Percentiles rank a stretch among this genome's conserved stretches.
Conservation (phyloP, 2,797 vertebrate species). For the Nothura maculosa region DNA sequence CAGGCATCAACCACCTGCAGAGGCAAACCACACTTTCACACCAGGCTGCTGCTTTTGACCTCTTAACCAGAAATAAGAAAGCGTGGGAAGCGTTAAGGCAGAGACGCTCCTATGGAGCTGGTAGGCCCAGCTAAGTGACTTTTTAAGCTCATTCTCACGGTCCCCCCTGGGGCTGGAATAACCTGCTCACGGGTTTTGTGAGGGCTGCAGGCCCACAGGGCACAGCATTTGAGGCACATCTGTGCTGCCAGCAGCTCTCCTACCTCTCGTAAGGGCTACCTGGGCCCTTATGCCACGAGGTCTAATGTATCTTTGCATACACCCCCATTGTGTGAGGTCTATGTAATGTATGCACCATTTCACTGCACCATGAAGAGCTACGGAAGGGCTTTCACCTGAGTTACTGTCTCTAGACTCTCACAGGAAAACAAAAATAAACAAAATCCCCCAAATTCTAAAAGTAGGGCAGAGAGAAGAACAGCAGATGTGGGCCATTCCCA, state of each 20-base stretch:
- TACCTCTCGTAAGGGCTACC: neutral
- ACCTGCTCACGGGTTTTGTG: neutral
- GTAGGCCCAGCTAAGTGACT: rapidly evolving
- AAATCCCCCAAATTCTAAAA: no score
- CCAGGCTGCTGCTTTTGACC: neutral
- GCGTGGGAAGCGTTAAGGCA: neutral
- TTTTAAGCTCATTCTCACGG: neutral
- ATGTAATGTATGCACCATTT: neutral
- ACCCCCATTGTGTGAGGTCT: no score
- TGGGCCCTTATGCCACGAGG: neutral
- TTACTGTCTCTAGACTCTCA: neutral
- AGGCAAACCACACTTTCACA: neutral
- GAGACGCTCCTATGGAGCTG: neutral
- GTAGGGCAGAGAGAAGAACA: neutral
- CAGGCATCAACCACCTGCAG: neutral
- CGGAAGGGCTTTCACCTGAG: neutral
- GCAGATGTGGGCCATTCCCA: neutral
- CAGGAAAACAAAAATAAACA: neutral
- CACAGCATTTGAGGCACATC: rapidly evolving
- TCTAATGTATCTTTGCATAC: no score
- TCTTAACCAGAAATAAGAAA: neutral
- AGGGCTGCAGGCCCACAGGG: neutral
- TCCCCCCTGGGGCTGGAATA: neutral
- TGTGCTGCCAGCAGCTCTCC: rapidly evolving
- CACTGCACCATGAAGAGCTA: neutral